phyloP scores from a whole-genome alignment of 2,797 vertebrate species.

The Crypturellus tataupa region DNA sequence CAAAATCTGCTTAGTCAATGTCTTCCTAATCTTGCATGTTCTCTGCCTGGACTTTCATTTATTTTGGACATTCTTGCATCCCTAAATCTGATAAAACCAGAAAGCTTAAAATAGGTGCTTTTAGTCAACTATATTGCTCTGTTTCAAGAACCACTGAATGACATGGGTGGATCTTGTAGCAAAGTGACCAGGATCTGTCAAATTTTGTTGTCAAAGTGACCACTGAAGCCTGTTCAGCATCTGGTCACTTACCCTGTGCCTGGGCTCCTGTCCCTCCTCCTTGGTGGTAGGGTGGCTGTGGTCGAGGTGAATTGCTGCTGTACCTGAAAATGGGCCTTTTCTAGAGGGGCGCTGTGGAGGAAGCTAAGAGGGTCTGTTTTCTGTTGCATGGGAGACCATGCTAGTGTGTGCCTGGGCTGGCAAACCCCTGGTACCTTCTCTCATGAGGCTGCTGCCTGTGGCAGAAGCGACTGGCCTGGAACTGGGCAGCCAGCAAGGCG shows the following conservation, averaged over 20 bases:
- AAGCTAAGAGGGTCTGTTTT: background rate
- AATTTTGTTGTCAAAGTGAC: background rate
- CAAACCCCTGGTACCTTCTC: accelerated
- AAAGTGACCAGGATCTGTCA: background rate
- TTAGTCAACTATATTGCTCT: background rate
- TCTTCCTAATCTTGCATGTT: background rate
- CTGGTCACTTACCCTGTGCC: accelerated
- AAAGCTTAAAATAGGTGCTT: background rate
- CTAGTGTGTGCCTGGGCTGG: background rate
- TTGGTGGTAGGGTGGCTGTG: accelerated
- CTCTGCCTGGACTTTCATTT: background rate
- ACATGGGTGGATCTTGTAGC: background rate
- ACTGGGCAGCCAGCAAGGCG: background rate
- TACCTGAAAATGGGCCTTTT: accelerated
- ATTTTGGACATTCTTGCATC: background rate
- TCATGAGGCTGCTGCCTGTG: background rate
- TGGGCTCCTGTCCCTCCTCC: accelerated
- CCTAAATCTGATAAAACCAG: background rate
- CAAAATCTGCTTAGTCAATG: background rate
- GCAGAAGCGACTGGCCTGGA: accelerated
- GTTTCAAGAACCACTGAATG: background rate
- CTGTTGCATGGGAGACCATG: accelerated
- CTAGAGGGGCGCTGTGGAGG: background rate
- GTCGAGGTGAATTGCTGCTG: accelerated
- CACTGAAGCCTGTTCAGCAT: accelerated